phyloP scores from a whole-genome alignment of 2,797 vertebrate genomes.

The Onychomys leucogaster region DNA sequence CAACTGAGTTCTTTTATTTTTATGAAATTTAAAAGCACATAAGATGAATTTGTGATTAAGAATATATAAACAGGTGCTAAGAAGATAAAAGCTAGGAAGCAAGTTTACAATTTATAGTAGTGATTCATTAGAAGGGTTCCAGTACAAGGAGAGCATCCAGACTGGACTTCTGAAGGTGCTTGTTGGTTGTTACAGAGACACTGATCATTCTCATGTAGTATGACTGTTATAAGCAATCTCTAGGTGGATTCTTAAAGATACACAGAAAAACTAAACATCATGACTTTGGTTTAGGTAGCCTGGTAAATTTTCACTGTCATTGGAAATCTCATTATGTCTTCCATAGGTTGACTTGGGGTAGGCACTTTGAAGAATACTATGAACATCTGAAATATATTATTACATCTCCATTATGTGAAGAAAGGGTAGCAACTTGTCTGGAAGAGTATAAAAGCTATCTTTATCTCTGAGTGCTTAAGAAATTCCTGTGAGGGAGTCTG shows the following conservation, averaged over 20 bases:
- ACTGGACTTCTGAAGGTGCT: not conserved
- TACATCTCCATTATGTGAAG: not conserved
- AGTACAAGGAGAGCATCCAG: not conserved
- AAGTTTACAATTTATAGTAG: not conserved
- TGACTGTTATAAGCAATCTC: not conserved
- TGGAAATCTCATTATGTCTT: not conserved
- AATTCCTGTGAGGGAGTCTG: not conserved
- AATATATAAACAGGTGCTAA: not conserved
- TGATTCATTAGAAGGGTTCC: not conserved
- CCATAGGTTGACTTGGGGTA: not conserved
- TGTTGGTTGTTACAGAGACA: not conserved
- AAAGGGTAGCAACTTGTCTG: not conserved
- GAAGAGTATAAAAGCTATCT: not conserved
- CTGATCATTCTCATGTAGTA: not conserved
- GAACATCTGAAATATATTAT: conserved; percentile 12
- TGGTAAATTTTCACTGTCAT: conserved; percentile 41
- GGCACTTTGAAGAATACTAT: not conserved
- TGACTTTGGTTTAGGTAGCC: conserved; percentile 26
- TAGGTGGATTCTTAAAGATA: not conserved
- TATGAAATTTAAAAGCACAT: not conserved
- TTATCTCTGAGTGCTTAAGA: not conserved
- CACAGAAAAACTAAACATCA: not conserved
- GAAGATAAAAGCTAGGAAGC: not conserved
- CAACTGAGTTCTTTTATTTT: not conserved
- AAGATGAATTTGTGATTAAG: not conserved